Percentiles rank a stretch among this genome's conserved stretches.
Evolutionary conservation across 1,140 invertebrate genomes (phyloP).

Genomic region (Drosophila oshimai): DNA sequence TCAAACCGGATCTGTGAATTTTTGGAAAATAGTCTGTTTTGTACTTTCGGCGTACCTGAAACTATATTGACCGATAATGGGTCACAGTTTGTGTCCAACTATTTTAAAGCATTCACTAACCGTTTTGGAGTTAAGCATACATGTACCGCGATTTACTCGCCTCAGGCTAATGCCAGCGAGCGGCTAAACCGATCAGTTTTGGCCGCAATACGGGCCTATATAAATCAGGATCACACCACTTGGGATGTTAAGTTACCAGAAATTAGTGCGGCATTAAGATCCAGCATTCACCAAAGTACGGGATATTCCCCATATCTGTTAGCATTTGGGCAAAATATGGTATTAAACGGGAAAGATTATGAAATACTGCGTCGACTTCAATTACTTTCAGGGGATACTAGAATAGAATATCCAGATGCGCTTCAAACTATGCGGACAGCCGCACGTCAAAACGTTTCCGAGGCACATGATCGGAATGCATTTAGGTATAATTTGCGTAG

Average conservation of each 20-base stretch:
- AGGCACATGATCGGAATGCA: not conserved
- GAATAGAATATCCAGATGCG: not conserved
- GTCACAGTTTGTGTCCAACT: not conserved
- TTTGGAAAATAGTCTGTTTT: not conserved
- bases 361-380: not conserved
- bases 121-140: constrained; percentile 6
- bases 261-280: constrained; percentile 5
- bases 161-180: constrained; percentile 10
- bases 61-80: not conserved
- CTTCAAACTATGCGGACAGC: not conserved
- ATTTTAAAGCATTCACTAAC: not conserved
- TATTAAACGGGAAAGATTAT: constrained; percentile 17
- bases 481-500: not conserved
- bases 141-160: constrained; percentile 18
- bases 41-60: constrained; percentile 1
- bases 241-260: constrained; percentile 11
- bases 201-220: constrained; percentile 6
- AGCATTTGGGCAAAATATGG: constrained; percentile 22
- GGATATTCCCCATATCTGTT: constrained; percentile 10
- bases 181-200: constrained; percentile 8
- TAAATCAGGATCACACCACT: constrained; percentile 1
- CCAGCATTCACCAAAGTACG: not conserved
- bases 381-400: constrained; percentile 1
- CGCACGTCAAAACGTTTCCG: not conserved
- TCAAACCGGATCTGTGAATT: not conserved